Conservation (phyloP, 1,140 invertebrate species). For the Bombus difficillimus region DNA sequence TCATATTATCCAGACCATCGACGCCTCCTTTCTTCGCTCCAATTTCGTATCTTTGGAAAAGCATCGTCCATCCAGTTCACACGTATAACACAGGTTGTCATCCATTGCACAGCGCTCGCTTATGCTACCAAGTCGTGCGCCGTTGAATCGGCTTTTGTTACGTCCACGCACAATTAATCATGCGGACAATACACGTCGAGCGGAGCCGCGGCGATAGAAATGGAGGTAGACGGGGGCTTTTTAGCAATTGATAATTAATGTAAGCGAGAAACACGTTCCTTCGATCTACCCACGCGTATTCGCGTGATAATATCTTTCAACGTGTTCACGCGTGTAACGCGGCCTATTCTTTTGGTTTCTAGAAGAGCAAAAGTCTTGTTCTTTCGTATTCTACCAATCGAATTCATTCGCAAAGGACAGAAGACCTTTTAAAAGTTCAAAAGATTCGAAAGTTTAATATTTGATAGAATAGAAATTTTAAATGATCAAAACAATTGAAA, state of each 20-base stretch:
- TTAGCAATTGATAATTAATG: slow-evolving; percentile 56
- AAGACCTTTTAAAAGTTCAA: not conserved
- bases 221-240: not conserved
- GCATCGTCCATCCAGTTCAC: not conserved
- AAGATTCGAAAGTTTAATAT: not conserved
- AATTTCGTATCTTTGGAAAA: not conserved
- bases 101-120: not conserved
- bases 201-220: not conserved
- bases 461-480: not conserved
- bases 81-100: not conserved
- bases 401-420: not conserved
- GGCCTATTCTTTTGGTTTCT: no score
- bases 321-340: not conserved
- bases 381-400: not conserved
- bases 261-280: slow-evolving; percentile 30
- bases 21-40: not conserved
- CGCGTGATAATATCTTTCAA: not conserved
- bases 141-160: slow-evolving; percentile 41
- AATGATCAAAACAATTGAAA: not conserved
- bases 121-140: not conserved
- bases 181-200: slow-evolving; percentile 23
- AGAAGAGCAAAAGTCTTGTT: not conserved
- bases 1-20: not conserved
- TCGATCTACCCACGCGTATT: not conserved
- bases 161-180: slow-evolving; percentile 48